phyloP scores from a whole-genome alignment of 2,888 invertebrate genomes.

The Diaprepes abbreviatus region DNA sequence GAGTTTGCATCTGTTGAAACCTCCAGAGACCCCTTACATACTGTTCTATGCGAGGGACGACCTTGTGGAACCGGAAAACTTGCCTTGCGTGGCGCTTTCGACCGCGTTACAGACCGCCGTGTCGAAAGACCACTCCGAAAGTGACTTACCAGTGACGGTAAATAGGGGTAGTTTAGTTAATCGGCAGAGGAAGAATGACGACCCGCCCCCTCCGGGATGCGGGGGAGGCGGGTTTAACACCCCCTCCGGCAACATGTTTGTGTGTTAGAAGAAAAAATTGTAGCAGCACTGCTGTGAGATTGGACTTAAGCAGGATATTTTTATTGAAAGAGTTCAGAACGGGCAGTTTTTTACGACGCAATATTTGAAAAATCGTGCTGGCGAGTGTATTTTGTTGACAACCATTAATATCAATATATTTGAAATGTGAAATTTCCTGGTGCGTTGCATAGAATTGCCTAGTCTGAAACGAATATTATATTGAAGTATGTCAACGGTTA shows the following conservation, averaged over 20 bases:
- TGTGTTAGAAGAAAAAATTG: constrained; percentile 59
- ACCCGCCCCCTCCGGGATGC: constrained; percentile 71
- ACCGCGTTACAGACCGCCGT: constrained; percentile 59
- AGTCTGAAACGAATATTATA: too few relatives aligned
- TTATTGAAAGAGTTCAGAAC: neutral
- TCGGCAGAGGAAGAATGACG: constrained; percentile 66
- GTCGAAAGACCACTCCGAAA: constrained; percentile 61
- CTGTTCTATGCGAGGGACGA: constrained; percentile 77
- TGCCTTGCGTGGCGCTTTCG: constrained; percentile 59
- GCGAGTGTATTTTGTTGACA: too few relatives aligned
- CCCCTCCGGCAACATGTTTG: constrained; percentile 63
- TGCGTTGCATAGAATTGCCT: too few relatives aligned
- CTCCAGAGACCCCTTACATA: constrained; percentile 87
- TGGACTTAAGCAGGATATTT: neutral
- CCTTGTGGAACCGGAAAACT: constrained; percentile 59
- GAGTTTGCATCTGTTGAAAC: constrained; percentile 75
- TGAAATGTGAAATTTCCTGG: too few relatives aligned
- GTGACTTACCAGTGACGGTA: constrained; percentile 53
- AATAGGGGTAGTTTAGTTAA: constrained; percentile 56
- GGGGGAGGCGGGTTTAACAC: constrained; percentile 66
- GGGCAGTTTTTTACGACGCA: too few relatives aligned
- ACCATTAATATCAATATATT: too few relatives aligned
- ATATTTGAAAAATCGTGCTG: too few relatives aligned
- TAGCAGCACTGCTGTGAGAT: neutral
- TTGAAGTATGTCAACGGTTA: too few relatives aligned